These are phyloP conservation scores for Petromus typicus DNA, from an alignment of 2,113 vertebrate species.

Conservation along the genomic window DNA sequence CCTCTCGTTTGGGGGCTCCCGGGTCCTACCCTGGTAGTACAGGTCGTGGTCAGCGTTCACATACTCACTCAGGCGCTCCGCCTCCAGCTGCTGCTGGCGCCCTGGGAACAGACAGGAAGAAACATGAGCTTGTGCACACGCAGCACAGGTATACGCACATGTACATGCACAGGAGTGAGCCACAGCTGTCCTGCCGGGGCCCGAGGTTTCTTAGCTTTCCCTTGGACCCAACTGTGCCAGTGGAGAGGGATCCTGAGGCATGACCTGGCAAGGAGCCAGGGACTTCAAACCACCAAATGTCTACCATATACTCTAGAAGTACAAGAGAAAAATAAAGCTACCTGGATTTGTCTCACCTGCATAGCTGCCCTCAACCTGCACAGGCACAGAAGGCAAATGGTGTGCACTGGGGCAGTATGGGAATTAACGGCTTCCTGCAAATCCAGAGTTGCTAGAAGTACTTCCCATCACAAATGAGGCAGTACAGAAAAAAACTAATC, in stretches of 20 bases:
- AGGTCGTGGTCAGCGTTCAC: constrained; percentile 93
- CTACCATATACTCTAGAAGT: neutral
- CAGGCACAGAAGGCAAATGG: neutral
- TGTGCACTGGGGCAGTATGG: neutral
- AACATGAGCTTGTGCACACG: neutral
- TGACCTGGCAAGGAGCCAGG: neutral
- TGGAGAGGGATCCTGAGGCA: neutral
- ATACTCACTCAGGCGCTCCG: constrained; percentile 87
- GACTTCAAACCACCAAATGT: neutral
- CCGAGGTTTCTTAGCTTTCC: neutral
- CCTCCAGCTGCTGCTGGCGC: constrained; percentile 94
- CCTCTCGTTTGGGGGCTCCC: constrained; percentile 89
- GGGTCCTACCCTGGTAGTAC: constrained; percentile 82
- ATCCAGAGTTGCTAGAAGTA: neutral
- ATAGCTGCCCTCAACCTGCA: fast-evolving
- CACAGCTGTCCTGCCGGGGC: neutral
- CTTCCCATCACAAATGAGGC: neutral
- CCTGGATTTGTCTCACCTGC: too few species aligned
- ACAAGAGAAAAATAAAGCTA: neutral
- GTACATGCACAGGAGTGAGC: neutral
- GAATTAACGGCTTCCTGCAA: neutral
- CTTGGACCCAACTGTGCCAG: neutral
- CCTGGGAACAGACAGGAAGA: constrained; percentile 82
- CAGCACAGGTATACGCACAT: too few species aligned
- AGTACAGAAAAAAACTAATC: neutral